A percentile compares a stretch with the other conserved stretches of the same genome.
These are phyloP conservation scores for Xenentodon cancila DNA, from an alignment of 2,797 vertebrate species.

Conservation along the genomic window DNA sequence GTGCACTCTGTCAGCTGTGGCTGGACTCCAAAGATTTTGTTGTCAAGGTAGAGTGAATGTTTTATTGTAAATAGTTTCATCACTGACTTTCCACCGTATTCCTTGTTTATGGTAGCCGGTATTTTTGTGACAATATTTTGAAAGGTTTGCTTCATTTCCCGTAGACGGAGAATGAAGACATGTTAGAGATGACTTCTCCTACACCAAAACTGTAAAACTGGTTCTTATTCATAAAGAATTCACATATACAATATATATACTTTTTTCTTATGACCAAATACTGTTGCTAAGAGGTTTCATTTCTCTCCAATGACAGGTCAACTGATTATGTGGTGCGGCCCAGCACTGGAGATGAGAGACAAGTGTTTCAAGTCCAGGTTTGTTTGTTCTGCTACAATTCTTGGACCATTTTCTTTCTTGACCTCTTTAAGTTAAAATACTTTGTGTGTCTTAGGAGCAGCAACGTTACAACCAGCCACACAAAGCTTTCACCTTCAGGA, in stretches of 20 bases:
- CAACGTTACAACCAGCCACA: constrained; percentile 98
- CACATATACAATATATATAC: not conserved
- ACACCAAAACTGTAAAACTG: constrained; percentile 91
- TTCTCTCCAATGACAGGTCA: constrained; percentile 82
- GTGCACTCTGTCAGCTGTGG: constrained; percentile 94
- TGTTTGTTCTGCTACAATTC: constrained; percentile 33
- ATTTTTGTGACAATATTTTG: not conserved
- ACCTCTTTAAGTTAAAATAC: not conserved
- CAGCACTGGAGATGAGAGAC: constrained; percentile 96
- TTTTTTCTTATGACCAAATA: not conserved
- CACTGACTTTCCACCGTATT: not conserved
- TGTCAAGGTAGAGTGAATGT: constrained; percentile 87
- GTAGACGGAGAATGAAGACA: constrained; percentile 90
- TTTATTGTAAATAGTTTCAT: not conserved
- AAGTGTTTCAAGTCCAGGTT: constrained; percentile 97
- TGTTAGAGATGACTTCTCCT: constrained; percentile 87
- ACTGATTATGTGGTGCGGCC: constrained; percentile 98
- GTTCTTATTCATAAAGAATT: not conserved
- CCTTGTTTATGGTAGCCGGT: not conserved
- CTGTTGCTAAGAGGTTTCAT: constrained; percentile 13
- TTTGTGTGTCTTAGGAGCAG: constrained; percentile 85
- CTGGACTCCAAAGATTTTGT: constrained; percentile 95
- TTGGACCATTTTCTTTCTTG: not conserved
- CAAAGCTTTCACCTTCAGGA: constrained; percentile 96
- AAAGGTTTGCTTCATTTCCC: constrained; percentile 29